A percentile compares a stretch with the other conserved stretches of the same genome.
phyloP scores from a whole-genome alignment of 2,113 vertebrate species.

The Orthonyx spaldingii region DNA sequence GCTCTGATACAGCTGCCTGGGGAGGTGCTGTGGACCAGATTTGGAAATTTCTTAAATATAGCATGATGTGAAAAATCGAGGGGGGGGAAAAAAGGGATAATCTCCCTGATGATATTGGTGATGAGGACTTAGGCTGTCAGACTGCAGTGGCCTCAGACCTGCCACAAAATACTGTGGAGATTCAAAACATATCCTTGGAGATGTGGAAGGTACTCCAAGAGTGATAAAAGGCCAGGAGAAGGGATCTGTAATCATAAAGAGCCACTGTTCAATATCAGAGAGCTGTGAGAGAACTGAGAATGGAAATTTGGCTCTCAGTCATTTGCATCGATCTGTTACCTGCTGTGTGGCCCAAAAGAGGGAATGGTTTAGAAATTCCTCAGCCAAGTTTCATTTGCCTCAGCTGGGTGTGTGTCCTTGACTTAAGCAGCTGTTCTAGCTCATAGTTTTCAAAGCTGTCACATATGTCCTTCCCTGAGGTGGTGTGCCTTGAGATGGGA shows the following conservation, averaged over 20 bases:
- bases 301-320: neutral
- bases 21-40: neutral
- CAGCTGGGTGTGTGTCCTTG: neutral
- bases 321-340: neutral
- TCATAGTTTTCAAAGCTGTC: neutral
- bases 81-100: fast-evolving
- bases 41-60: neutral
- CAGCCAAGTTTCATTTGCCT: neutral
- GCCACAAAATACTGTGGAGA: neutral
- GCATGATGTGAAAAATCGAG: neutral
- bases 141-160: neutral
- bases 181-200: neutral
- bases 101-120: neutral
- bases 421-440: neutral
- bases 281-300: neutral
- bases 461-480: neutral
- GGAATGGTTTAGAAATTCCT: neutral
- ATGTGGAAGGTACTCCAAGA: neutral
- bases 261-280: neutral
- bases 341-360: neutral
- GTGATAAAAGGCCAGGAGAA: neutral
- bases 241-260: neutral
- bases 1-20: neutral
- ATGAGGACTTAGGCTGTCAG: neutral
- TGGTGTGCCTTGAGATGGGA: neutral